Evolutionary conservation across 2,113 vertebrate genomes (phyloP).

Genomic region (Grammomys surdaster): DNA sequence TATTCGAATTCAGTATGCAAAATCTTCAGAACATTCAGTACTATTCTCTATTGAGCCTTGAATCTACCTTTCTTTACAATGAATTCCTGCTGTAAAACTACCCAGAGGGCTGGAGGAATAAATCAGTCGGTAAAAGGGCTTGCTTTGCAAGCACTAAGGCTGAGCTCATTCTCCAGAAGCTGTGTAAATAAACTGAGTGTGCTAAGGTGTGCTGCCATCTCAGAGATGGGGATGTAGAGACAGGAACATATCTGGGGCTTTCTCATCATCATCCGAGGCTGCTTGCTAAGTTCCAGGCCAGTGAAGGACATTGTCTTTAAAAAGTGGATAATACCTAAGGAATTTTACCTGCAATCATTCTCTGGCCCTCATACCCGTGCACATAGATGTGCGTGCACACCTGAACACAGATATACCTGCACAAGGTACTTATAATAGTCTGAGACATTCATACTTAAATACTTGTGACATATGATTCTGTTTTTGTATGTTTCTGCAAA

Average conservation of each 20-base stretch:
- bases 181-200: not conserved
- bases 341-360: not conserved
- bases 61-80: not conserved
- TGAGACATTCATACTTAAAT: not conserved
- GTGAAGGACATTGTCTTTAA: not conserved
- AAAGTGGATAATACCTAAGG: not conserved
- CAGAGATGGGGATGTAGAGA: not conserved
- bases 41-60: not conserved
- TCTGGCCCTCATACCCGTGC: too few relatives aligned
- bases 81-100: conserved; percentile 8
- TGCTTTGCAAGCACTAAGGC: not conserved
- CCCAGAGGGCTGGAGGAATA: not conserved
- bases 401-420: not conserved
- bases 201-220: too few relatives aligned
- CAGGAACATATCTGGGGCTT: not conserved
- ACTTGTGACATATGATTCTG: not conserved
- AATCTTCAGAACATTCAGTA: not conserved
- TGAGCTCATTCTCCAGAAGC: not conserved
- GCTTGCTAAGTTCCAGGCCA: not conserved
- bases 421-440: not conserved
- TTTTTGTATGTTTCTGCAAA: not conserved
- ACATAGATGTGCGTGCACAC: not conserved
- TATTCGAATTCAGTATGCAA: not conserved
- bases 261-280: too few relatives aligned
- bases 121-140: not conserved